Evolutionary conservation across 2,797 vertebrate species (phyloP).

Genomic region (Gambelia wislizenii): DNA sequence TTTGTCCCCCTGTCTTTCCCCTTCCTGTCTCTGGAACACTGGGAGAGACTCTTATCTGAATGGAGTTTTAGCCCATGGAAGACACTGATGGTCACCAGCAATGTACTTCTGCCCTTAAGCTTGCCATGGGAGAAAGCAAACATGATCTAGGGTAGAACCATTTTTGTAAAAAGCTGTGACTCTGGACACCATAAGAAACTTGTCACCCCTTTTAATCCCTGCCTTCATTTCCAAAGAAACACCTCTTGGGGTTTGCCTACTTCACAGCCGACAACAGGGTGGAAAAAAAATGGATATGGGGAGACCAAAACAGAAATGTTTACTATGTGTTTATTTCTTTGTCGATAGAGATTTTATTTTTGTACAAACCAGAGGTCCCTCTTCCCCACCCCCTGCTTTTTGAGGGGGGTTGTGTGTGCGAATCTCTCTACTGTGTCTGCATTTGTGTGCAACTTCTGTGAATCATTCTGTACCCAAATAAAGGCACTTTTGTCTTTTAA

Average conservation of each 20-base stretch:
- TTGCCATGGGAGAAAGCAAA: neutral
- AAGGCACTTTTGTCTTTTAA: neutral
- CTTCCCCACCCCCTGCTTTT: neutral
- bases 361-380: neutral
- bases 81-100: neutral
- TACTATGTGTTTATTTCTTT: neutral
- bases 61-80: neutral
- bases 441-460: slow-evolving; percentile 1
- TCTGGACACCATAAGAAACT: neutral
- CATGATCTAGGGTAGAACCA: too few species aligned
- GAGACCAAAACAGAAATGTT: neutral
- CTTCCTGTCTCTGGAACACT: neutral
- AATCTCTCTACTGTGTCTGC: too few species aligned
- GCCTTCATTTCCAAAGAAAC: neutral
- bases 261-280: too few species aligned
- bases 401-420: neutral
- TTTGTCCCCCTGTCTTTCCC: neutral
- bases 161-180: neutral
- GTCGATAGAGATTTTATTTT: neutral
- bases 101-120: neutral
- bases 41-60: neutral
- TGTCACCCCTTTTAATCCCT: neutral
- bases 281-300: too few species aligned
- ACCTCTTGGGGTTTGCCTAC: neutral
- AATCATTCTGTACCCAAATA: slow-evolving; percentile 8